Percentiles rank a stretch among this genome's conserved stretches.
phyloP scores from a whole-genome alignment of 2,113 vertebrate genomes.

The Argyrosomus japonicus region DNA sequence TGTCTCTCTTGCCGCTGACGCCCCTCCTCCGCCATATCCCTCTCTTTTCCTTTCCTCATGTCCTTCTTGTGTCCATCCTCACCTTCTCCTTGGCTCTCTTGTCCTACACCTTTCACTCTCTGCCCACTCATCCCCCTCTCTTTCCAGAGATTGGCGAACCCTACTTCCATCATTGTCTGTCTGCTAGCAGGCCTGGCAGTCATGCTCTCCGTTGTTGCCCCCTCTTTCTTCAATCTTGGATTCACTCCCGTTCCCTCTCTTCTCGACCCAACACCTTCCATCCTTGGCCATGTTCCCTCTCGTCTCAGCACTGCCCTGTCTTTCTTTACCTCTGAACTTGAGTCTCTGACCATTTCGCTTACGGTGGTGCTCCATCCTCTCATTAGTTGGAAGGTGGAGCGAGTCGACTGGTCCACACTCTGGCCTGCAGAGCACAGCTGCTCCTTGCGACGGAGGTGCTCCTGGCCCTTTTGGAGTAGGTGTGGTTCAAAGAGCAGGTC shows the following conservation, averaged over 20 bases:
- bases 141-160: slow-evolving; percentile 53
- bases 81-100: slow-evolving; percentile 57
- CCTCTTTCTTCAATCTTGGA: slow-evolving; percentile 29
- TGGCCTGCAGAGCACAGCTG: slow-evolving; percentile 90
- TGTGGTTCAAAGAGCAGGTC: slow-evolving; percentile 94
- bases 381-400: slow-evolving; percentile 96
- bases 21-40: slow-evolving; percentile 57
- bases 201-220: background rate
- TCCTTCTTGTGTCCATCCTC: slow-evolving; percentile 58
- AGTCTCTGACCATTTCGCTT: slow-evolving; percentile 69
- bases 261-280: slow-evolving; percentile 45
- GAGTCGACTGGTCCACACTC: slow-evolving; percentile 86
- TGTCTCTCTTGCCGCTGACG: slow-evolving; percentile 83
- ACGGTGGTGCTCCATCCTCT: slow-evolving; percentile 80
- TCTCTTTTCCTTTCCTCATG: slow-evolving; percentile 57
- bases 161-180: slow-evolving; percentile 23
- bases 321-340: slow-evolving; percentile 33
- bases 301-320: slow-evolving; percentile 67
- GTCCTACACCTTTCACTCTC: slow-evolving; percentile 67
- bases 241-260: slow-evolving; percentile 21
- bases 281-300: slow-evolving; percentile 73
- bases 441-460: slow-evolving; percentile 92
- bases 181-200: slow-evolving; percentile 5
- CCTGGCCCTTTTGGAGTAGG: slow-evolving; percentile 90
- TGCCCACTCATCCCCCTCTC: slow-evolving; percentile 40